A percentile compares a stretch with the other conserved stretches of the same genome.
These are phyloP conservation scores for Meiosimyza platycephala DNA, from an alignment of 2,888 invertebrate genomes.

Conservation along the genomic window DNA sequence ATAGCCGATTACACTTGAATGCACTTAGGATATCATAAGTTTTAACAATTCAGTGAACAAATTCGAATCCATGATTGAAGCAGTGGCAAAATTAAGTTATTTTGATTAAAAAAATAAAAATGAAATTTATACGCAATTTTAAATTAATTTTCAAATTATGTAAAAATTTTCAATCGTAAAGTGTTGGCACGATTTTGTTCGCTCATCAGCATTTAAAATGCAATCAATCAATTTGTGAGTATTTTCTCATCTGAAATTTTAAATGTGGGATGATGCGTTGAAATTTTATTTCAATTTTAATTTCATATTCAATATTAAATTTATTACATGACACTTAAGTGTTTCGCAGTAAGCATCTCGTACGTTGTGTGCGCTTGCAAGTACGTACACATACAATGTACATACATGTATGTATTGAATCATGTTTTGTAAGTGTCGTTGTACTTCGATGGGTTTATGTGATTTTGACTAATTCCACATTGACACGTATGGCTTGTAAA, in stretches of 20 bases:
- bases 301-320: neutral
- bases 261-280: neutral
- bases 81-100: no score
- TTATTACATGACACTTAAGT: neutral
- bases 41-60: neutral
- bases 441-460: neutral
- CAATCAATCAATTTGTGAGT: no score
- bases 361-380: conserved; percentile 10
- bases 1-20: neutral
- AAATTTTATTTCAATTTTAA: neutral
- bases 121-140: no score
- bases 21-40: conserved; percentile 3
- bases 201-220: no score
- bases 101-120: no score
- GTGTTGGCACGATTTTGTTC: no score
- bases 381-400: conserved; percentile 15
- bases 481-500: no score
- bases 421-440: neutral
- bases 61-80: no score
- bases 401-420: neutral
- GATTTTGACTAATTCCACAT: conserved; percentile 6
- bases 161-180: no score
- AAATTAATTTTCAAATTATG: no score
- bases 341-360: neutral
- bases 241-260: no score